A percentile compares a stretch with the other conserved stretches of the same genome.
Conservation (phyloP, 2,888 invertebrate genomes). For the Phyto melanocephala region DNA sequence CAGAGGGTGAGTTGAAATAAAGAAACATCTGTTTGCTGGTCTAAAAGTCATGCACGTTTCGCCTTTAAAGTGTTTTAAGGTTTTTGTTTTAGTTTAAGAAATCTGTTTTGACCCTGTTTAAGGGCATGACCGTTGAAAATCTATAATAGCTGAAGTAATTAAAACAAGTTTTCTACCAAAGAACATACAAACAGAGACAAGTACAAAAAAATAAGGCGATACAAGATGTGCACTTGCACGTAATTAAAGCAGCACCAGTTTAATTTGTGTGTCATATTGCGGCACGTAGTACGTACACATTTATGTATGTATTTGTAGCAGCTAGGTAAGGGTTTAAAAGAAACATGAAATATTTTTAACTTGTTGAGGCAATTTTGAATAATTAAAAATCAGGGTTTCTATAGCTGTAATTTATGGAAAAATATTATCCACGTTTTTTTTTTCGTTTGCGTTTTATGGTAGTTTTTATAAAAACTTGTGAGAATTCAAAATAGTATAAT, state of each 20-base stretch:
- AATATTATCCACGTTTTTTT: too few species aligned
- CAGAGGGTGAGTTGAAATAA: neutral
- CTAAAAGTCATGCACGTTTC: conserved; percentile 4
- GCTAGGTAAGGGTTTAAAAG: neutral
- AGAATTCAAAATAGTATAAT: too few species aligned
- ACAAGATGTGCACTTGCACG: neutral
- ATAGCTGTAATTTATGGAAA: too few species aligned
- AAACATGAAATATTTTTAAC: conserved; percentile 10
- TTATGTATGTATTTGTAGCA: neutral
- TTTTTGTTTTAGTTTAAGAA: neutral
- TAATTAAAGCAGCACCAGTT: neutral
- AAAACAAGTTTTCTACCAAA: conserved; percentile 18
- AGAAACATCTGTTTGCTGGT: conserved; percentile 28
- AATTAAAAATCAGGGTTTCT: too few species aligned
- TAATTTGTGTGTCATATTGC: conserved; percentile 27
- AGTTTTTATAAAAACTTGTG: too few species aligned
- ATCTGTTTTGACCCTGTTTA: conserved; percentile 40
- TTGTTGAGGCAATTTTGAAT: neutral
- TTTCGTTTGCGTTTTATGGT: too few species aligned
- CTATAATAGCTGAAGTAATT: conserved; percentile 18
- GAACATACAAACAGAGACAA: neutral
- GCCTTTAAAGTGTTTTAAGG: neutral
- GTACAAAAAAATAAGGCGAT: neutral
- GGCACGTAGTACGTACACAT: neutral
- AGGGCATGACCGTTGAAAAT: conserved; percentile 48